Evolutionary conservation across 1,140 invertebrate genomes (phyloP).

Genomic region (Nautilus pompilius): DNA sequence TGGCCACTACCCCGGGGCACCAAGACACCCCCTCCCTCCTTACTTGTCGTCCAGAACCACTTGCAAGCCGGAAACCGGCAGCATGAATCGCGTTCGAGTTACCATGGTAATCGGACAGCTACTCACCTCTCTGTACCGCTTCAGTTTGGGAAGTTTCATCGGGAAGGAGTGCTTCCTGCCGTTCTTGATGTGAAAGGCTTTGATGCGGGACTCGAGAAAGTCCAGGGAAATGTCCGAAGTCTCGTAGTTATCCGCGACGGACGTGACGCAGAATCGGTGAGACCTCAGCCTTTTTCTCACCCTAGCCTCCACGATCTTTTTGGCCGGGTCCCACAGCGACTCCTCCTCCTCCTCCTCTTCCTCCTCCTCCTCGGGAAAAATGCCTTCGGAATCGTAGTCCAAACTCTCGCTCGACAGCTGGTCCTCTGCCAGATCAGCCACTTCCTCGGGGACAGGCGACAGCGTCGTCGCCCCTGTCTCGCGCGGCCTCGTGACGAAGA

Average conservation of each 20-base stretch:
- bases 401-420: too few species aligned
- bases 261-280: slow-evolving; percentile 2
- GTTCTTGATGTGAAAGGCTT: slow-evolving; percentile 36
- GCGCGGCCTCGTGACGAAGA: too few species aligned
- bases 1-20: too few species aligned
- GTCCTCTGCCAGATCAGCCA: too few species aligned
- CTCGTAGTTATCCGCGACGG: slow-evolving; percentile 27
- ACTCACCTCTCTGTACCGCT: slow-evolving; percentile 27
- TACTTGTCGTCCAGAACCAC: too few species aligned
- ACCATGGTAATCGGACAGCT: background rate
- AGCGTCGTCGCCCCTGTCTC: too few species aligned
- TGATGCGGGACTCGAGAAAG: slow-evolving; percentile 33
- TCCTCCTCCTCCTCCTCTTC: too few species aligned
- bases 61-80: background rate
- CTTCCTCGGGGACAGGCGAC: too few species aligned
- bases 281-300: slow-evolving; percentile 24
- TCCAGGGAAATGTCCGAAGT: slow-evolving; percentile 28
- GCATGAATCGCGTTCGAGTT: background rate
- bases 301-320: slow-evolving; percentile 32
- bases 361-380: too few species aligned
- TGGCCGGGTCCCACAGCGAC: slow-evolving; percentile 25
- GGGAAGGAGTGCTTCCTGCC: slow-evolving; percentile 17
- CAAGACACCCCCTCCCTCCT: too few species aligned
- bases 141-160: slow-evolving; percentile 32
- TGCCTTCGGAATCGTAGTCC: too few species aligned